Evolutionary conservation across 2,113 vertebrate species (phyloP).

Genomic region (Oryzias curvinotus): DNA sequence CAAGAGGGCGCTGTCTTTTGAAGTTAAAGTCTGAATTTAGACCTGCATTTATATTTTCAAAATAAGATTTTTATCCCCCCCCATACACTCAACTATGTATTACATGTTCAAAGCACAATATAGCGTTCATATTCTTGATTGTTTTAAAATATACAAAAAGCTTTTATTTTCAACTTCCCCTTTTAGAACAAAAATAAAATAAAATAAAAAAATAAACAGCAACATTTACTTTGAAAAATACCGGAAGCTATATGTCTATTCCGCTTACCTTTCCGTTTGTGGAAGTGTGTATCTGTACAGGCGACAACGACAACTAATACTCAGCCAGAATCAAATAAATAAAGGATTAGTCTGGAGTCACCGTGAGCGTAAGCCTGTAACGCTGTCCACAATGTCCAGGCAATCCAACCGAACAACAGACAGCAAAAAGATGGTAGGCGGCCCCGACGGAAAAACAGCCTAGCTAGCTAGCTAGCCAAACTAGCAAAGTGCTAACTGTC

Average conservation of each 20-base stretch:
- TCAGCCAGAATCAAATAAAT: constrained; percentile 66
- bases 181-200: too few species aligned
- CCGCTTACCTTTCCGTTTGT: neutral
- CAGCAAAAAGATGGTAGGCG: constrained; percentile 95
- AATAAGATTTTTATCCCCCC: too few species aligned
- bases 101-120: too few species aligned
- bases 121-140: too few species aligned
- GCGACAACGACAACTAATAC: constrained; percentile 47
- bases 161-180: too few species aligned
- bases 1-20: constrained; percentile 12
- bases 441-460: constrained; percentile 1
- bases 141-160: too few species aligned
- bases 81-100: too few species aligned
- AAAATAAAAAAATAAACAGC: too few species aligned
- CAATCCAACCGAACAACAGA: constrained; percentile 91
- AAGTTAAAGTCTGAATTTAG: neutral
- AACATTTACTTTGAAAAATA: neutral
- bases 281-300: neutral
- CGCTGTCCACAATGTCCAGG: constrained; percentile 84
- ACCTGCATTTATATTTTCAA: neutral
- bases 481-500: constrained; percentile 29
- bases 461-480: neutral
- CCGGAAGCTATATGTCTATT: neutral
- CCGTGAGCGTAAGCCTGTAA: constrained; percentile 40
- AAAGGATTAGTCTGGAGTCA: constrained; percentile 64